Evolutionary conservation across 2,113 vertebrate genomes (phyloP).

Genomic region (Gadus chalcogrammus): DNA sequence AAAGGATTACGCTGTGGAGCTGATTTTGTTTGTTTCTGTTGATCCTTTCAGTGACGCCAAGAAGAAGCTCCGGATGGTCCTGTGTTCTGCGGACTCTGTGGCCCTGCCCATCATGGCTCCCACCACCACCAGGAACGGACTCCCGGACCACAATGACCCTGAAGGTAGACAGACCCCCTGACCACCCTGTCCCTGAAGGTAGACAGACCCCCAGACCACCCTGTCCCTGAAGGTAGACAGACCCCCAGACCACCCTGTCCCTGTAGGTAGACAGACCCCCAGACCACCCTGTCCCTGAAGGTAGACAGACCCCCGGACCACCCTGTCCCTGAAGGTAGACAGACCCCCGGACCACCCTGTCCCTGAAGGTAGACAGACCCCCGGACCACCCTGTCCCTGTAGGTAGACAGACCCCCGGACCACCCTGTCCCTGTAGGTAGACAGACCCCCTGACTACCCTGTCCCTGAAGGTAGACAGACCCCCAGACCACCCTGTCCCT

Average conservation of each 20-base stretch:
- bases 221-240: neutral
- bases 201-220: neutral
- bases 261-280: neutral
- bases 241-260: neutral
- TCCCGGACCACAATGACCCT: slow-evolving; percentile 91
- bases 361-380: neutral
- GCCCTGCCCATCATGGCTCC: slow-evolving; percentile 87
- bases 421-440: slow-evolving; percentile 84
- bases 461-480: neutral
- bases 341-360: neutral
- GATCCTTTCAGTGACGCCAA: slow-evolving; percentile 86
- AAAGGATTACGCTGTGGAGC: no score
- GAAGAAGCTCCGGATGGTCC: slow-evolving; percentile 94
- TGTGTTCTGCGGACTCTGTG: slow-evolving; percentile 95
- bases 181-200: neutral
- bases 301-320: neutral
- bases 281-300: neutral
- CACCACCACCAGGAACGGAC: slow-evolving; percentile 85
- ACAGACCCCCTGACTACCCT: neutral
- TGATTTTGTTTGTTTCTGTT: neutral
- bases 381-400: neutral
- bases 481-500: no score
- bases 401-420: slow-evolving; percentile 55
- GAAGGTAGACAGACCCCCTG: slow-evolving; percentile 74
- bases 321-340: neutral